Evolutionary conservation across 2,797 vertebrate species (phyloP).

Genomic region (Rhincodon typus): DNA sequence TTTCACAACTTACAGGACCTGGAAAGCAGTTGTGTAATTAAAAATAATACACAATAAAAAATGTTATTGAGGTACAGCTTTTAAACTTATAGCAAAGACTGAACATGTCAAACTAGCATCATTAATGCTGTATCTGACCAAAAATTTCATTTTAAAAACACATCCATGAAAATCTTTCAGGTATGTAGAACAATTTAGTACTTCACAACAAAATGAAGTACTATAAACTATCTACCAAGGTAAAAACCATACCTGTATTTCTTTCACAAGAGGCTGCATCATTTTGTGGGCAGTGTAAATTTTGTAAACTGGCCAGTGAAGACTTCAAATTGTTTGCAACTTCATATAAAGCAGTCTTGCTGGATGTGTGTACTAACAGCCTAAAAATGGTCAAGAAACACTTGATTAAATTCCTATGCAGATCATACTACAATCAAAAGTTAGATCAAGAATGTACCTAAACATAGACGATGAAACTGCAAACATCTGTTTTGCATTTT

Average conservation of each 20-base stretch:
- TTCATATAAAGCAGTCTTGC: background rate
- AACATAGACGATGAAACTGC: background rate
- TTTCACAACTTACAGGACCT: background rate
- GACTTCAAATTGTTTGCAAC: slow-evolving; percentile 12
- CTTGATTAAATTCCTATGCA: background rate
- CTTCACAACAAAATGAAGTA: background rate
- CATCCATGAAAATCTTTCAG: background rate
- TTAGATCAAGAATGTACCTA: background rate
- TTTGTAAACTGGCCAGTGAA: slow-evolving; percentile 9
- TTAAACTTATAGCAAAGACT: background rate
- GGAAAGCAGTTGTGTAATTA: background rate
- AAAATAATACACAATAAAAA: background rate
- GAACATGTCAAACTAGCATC: background rate
- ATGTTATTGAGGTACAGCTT: background rate
- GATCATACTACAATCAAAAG: background rate
- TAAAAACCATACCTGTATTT: slow-evolving; percentile 19
- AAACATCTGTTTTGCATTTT: background rate
- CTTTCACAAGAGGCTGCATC: background rate
- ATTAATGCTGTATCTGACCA: background rate
- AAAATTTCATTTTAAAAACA: background rate
- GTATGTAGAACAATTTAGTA: background rate
- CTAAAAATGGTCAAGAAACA: slow-evolving; percentile 20
- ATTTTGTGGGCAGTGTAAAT: background rate
- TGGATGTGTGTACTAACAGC: background rate
- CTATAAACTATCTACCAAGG: background rate